Percentiles rank a stretch among this genome's conserved stretches.
These are phyloP conservation scores for Cynocephalus volans DNA, from an alignment of 2,113 vertebrate genomes.

Conservation along the genomic window DNA sequence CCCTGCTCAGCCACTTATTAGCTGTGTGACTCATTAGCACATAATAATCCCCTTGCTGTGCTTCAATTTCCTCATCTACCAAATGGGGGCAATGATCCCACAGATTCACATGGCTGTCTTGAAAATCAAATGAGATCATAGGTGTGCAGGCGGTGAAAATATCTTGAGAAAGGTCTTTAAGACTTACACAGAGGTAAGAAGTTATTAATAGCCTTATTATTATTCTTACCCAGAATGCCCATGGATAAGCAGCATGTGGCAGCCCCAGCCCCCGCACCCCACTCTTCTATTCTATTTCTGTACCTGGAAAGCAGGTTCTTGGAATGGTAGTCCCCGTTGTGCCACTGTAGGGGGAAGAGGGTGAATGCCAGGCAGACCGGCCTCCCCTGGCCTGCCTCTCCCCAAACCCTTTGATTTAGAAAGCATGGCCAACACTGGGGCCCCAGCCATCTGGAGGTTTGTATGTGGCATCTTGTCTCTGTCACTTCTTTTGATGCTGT, in stretches of 20 bases:
- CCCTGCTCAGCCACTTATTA: neutral
- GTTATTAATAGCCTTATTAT: conserved; percentile 84
- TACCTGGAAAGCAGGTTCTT: conserved; percentile 86
- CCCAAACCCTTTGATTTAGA: neutral
- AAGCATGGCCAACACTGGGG: neutral
- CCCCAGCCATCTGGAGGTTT: neutral
- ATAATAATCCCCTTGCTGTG: neutral
- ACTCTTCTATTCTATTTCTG: conserved; percentile 82
- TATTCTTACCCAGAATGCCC: conserved; percentile 86
- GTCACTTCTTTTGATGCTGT: neutral
- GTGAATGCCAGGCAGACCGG: neutral
- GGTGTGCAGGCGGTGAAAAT: conserved; percentile 70
- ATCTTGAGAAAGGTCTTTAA: conserved; percentile 80
- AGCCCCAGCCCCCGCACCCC: conserved; percentile 80
- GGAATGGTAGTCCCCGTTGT: conserved; percentile 57
- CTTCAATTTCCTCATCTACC: conserved; percentile 68
- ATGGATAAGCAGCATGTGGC: conserved; percentile 74
- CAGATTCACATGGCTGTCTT: conserved; percentile 58
- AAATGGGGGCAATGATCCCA: conserved; percentile 13
- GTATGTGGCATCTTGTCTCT: neutral
- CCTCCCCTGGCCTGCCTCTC: neutral
- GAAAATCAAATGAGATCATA: conserved; percentile 75
- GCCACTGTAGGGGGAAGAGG: conserved; percentile 12
- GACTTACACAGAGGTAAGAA: conserved; percentile 80
- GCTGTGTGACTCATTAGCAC: neutral